These are phyloP conservation scores for Phrynosoma blainvillii DNA, from an alignment of 2,113 vertebrate species.

Conservation along the genomic window DNA sequence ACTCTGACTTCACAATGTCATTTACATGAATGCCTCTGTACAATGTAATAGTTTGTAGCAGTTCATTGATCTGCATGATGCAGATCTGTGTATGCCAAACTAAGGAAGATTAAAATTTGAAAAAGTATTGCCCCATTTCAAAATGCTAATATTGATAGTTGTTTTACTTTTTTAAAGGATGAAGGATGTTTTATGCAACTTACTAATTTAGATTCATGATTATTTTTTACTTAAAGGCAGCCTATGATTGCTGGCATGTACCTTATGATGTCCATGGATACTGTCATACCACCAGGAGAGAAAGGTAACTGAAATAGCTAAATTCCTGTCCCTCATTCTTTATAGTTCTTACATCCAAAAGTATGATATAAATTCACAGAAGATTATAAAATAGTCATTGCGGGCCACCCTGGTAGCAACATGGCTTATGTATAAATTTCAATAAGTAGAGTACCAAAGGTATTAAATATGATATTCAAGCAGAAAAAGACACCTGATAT, in stretches of 20 bases:
- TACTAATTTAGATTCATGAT: slow-evolving; percentile 13
- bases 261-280: slow-evolving; percentile 92
- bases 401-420: background rate
- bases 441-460: background rate
- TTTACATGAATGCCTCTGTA: background rate
- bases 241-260: slow-evolving; percentile 97
- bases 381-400: background rate
- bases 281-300: slow-evolving; percentile 90
- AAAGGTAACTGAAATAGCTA: slow-evolving; percentile 78
- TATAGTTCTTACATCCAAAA: background rate
- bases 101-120: background rate
- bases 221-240: slow-evolving; percentile 81
- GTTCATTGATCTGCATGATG: background rate
- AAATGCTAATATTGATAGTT: background rate
- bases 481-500: background rate
- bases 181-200: background rate
- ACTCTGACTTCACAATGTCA: background rate
- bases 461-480: background rate
- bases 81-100: background rate
- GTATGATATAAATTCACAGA: background rate
- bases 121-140: background rate
- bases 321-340: background rate
- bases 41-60: background rate
- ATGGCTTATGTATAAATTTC: background rate
- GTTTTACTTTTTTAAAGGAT: background rate